phyloP scores from a whole-genome alignment of 2,113 vertebrate genomes.

The Thryonomys swinderianus region DNA sequence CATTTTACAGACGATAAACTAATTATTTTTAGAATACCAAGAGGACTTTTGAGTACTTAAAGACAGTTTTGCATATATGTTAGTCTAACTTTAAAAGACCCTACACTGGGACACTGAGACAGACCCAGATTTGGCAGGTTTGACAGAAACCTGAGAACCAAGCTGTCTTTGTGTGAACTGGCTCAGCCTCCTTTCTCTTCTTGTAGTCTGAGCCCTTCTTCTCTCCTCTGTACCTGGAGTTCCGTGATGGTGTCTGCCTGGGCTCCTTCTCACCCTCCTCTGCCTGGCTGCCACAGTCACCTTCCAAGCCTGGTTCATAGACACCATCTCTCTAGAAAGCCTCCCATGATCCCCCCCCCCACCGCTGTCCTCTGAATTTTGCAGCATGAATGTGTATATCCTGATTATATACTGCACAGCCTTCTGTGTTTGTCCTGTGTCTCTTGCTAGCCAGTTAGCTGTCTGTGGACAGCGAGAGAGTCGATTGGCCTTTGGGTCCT shows the following conservation, averaged over 20 bases:
- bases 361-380: background rate
- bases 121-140: background rate
- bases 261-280: background rate
- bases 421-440: background rate
- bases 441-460: background rate
- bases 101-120: background rate
- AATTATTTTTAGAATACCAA: background rate
- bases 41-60: background rate
- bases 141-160: background rate
- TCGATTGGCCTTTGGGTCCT: background rate
- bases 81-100: background rate
- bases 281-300: rapidly evolving
- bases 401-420: background rate
- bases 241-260: background rate
- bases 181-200: background rate
- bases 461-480: background rate
- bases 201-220: background rate
- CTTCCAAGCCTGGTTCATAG: too few relatives aligned
- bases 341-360: background rate
- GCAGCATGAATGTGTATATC: background rate
- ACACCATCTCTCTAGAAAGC: background rate
- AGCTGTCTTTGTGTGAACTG: background rate
- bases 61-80: conserved; percentile 20
- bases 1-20: background rate
- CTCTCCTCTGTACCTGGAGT: too few relatives aligned